These are phyloP conservation scores for Cantharis lateralis DNA, from an alignment of 2,888 invertebrate species.

Conservation along the genomic window DNA sequence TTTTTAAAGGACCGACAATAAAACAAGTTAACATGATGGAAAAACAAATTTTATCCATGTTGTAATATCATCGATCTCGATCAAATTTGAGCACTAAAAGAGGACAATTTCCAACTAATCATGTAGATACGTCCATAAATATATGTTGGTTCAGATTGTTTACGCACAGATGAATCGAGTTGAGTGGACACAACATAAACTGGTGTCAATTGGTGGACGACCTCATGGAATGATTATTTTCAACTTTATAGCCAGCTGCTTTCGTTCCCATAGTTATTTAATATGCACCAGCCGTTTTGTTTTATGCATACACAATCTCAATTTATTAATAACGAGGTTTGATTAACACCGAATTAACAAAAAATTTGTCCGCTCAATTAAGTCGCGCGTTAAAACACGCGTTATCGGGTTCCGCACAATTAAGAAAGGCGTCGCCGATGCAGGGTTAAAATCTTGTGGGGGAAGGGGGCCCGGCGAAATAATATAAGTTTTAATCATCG, in stretches of 20 bases:
- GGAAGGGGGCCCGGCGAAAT: neutral
- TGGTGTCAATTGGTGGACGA: constrained; percentile 35
- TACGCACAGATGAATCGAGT: constrained; percentile 26
- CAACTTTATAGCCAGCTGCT: constrained; percentile 25
- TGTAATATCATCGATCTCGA: neutral
- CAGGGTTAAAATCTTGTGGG: neutral
- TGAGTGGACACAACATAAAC: constrained; percentile 32
- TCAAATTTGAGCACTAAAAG: neutral
- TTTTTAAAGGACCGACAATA: neutral
- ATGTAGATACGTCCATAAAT: constrained; percentile 27
- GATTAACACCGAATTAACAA: neutral
- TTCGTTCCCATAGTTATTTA: constrained; percentile 19
- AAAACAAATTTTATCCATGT: neutral
- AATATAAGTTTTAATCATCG: neutral
- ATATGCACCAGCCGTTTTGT: neutral
- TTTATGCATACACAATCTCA: neutral
- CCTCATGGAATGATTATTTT: constrained; percentile 26
- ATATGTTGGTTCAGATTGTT: constrained; percentile 26
- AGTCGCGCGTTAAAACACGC: neutral
- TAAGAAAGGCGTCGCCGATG: neutral
- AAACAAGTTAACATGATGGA: neutral
- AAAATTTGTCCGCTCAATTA: neutral
- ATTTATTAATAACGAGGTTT: neutral
- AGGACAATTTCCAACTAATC: constrained; percentile 21
- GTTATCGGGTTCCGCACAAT: neutral